phyloP scores from a whole-genome alignment of 2,113 vertebrate genomes.

The Micronycteris hirsuta region DNA sequence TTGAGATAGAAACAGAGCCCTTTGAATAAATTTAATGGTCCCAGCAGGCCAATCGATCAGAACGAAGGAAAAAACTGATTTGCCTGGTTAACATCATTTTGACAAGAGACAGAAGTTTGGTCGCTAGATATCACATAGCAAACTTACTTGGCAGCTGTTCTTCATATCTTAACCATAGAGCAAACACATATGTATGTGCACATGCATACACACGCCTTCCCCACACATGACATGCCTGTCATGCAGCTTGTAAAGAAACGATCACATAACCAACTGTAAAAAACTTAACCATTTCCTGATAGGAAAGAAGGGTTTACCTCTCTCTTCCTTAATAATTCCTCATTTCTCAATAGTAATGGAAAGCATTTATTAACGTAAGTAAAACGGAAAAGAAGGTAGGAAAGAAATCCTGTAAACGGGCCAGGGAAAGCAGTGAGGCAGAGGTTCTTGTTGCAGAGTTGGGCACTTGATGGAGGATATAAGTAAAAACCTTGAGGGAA shows the following conservation, averaged over 20 bases:
- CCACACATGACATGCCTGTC: not conserved
- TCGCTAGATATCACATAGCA: not conserved
- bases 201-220: accelerated
- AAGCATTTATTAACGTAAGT: not conserved
- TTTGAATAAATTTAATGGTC: not conserved
- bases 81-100: not conserved
- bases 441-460: not conserved
- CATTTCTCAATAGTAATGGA: not conserved
- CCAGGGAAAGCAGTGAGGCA: not conserved
- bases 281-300: not conserved
- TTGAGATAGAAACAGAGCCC: not conserved
- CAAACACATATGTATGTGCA: not conserved
- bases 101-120: not conserved
- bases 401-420: not conserved
- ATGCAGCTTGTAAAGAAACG: not conserved
- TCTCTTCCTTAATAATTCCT: not conserved
- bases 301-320: not conserved
- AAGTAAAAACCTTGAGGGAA: not conserved
- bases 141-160: not conserved
- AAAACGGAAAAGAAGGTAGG: not conserved
- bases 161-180: not conserved
- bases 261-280: not conserved
- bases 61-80: not conserved
- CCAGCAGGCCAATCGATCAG: not conserved
- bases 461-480: accelerated